These are phyloP conservation scores for Channa striata DNA, from an alignment of 2,797 vertebrate genomes.

Conservation along the genomic window DNA sequence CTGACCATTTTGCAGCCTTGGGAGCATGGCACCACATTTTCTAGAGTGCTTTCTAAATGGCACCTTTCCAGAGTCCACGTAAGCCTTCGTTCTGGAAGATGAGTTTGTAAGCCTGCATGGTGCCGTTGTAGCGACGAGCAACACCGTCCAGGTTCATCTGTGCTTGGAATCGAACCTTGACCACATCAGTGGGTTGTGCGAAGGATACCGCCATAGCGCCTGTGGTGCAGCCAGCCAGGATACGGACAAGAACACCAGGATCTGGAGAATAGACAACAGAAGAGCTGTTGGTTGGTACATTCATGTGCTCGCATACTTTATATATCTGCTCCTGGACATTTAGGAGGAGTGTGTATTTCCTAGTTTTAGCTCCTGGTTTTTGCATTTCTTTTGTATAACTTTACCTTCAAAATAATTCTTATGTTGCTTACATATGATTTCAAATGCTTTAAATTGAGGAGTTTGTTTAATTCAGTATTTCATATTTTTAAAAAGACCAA, in stretches of 20 bases:
- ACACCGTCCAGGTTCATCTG: conserved; percentile 86
- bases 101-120: conserved; percentile 89
- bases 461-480: too few species aligned
- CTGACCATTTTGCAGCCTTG: neutral
- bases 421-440: too few species aligned
- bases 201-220: conserved; percentile 89
- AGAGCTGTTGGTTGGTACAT: neutral
- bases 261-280: conserved; percentile 65
- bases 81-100: conserved; percentile 89
- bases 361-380: too few species aligned
- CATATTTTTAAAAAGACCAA: too few species aligned
- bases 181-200: conserved; percentile 92
- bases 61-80: conserved; percentile 92
- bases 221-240: conserved; percentile 89
- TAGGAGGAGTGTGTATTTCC: neutral
- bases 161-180: conserved; percentile 91
- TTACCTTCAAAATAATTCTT: too few species aligned
- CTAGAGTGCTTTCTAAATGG: neutral
- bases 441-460: too few species aligned
- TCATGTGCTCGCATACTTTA: neutral
- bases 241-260: conserved; percentile 80
- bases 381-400: too few species aligned
- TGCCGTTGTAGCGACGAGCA: conserved; percentile 88
- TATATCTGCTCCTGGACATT: neutral
- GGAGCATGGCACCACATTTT: neutral